Conservation (phyloP, 2,113 vertebrate species). For the Alouatta palliata region DNA sequence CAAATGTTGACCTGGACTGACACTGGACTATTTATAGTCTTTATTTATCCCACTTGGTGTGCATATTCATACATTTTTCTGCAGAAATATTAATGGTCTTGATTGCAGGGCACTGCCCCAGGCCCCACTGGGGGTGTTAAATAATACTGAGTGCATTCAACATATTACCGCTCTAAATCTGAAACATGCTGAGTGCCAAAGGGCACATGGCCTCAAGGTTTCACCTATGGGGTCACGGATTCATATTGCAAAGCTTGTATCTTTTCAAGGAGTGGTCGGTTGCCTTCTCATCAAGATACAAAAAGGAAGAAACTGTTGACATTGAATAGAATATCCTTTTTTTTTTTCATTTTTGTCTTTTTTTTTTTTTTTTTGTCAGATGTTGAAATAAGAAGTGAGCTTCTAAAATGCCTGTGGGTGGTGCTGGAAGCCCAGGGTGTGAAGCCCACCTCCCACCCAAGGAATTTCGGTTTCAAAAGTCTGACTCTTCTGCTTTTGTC, state of each 20-base stretch:
- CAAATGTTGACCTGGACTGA: conserved; percentile 20
- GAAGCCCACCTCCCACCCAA: neutral
- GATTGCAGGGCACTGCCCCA: neutral
- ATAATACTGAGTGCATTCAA: neutral
- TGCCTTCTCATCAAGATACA: neutral
- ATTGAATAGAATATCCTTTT: neutral
- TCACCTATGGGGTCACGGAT: rapidly evolving
- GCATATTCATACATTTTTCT: conserved; percentile 15
- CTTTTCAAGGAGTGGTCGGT: neutral
- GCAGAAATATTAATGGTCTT: conserved; percentile 35
- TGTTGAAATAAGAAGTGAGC: neutral
- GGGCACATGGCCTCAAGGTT: neutral
- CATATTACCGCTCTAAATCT: neutral
- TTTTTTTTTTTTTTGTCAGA: neutral
- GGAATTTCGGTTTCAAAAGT: neutral
- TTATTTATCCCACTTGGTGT: neutral
- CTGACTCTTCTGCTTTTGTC: neutral
- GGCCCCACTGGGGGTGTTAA: neutral
- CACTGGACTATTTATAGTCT: conserved; percentile 12
- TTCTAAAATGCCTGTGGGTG: neutral
- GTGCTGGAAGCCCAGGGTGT: no score
- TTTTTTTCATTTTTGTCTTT: neutral
- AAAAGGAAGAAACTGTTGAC: neutral
- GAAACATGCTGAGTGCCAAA: neutral
- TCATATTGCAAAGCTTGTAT: rapidly evolving